Percentiles rank a stretch among this genome's conserved stretches.
Evolutionary conservation across 2,888 invertebrate species (phyloP).

Genomic region (Ennomos quercinarius): DNA sequence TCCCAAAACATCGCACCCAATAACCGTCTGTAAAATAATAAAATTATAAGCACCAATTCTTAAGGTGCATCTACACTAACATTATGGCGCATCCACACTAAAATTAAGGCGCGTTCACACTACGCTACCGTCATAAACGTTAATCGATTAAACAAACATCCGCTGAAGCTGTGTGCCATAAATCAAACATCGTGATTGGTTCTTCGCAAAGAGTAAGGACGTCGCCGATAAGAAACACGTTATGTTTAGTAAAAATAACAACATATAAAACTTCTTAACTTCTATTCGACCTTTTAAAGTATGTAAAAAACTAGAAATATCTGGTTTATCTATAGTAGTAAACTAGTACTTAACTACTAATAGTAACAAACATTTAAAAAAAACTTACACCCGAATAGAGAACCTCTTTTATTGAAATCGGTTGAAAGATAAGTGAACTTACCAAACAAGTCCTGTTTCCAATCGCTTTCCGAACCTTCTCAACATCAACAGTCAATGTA

Average conservation of each 20-base stretch:
- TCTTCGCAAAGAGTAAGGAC: conserved; percentile 50
- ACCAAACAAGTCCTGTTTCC: conserved; percentile 96
- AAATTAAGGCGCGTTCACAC: conserved; percentile 35
- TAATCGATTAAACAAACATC: conserved; percentile 84
- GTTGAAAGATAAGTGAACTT: conserved; percentile 59
- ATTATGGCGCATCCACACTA: conserved; percentile 33
- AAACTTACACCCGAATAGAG: conserved; percentile 45
- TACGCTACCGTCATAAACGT: conserved; percentile 68
- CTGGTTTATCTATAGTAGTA: too few relatives aligned
- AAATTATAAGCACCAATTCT: conserved; percentile 21
- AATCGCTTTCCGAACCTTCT: conserved; percentile 92
- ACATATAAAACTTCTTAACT: too few relatives aligned
- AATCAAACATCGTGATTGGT: conserved; percentile 78
- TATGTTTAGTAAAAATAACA: too few relatives aligned
- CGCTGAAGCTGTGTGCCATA: conserved; percentile 68
- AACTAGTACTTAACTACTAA: too few relatives aligned
- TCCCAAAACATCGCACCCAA: neutral
- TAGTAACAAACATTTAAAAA: too few relatives aligned
- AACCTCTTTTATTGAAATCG: too few relatives aligned
- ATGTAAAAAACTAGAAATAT: too few relatives aligned
- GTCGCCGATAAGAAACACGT: too few relatives aligned
- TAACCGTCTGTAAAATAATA: conserved; percentile 6
- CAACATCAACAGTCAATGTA: conserved; percentile 91
- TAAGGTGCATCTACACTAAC: conserved; percentile 31
- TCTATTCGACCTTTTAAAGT: too few relatives aligned